These are phyloP conservation scores for Pomacea maculata DNA, from an alignment of 1,140 invertebrate species.

Conservation along the genomic window DNA sequence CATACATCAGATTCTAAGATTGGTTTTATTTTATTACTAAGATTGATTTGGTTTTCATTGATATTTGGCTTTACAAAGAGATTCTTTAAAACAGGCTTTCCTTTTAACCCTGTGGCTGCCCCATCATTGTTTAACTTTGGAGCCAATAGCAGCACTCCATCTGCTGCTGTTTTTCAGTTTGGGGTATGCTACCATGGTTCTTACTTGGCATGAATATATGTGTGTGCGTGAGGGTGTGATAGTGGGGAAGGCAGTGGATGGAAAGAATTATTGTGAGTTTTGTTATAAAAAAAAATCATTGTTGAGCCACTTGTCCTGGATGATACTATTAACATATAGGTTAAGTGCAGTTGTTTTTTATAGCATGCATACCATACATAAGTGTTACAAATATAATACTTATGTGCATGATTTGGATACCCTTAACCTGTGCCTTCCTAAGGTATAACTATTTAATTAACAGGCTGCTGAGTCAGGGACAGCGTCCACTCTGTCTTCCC, in stretches of 20 bases:
- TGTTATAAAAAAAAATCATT: too few species aligned
- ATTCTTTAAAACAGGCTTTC: slow-evolving; percentile 3
- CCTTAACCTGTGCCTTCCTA: too few species aligned
- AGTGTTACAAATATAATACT: too few species aligned
- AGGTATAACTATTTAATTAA: too few species aligned
- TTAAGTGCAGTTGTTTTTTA: too few species aligned
- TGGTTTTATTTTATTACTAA: background rate
- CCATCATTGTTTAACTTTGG: slow-evolving; percentile 17
- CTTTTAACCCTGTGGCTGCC: background rate
- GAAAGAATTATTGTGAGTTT: background rate
- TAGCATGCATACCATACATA: too few species aligned
- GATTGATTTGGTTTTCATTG: background rate
- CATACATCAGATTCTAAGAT: background rate
- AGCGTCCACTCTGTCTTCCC: too few species aligned
- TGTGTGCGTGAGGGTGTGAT: background rate
- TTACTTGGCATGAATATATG: background rate
- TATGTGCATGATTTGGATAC: too few species aligned
- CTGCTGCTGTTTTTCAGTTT: slow-evolving; percentile 17
- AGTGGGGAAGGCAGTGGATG: background rate
- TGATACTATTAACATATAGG: too few species aligned
- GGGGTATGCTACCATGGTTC: background rate
- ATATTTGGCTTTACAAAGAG: background rate
- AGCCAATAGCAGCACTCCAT: slow-evolving; percentile 6
- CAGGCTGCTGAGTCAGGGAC: too few species aligned
- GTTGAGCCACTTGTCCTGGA: too few species aligned